Conservation (phyloP, 37 sponge, comb jelly and placozoan genomes). For the Aplysina aerophoba region DNA sequence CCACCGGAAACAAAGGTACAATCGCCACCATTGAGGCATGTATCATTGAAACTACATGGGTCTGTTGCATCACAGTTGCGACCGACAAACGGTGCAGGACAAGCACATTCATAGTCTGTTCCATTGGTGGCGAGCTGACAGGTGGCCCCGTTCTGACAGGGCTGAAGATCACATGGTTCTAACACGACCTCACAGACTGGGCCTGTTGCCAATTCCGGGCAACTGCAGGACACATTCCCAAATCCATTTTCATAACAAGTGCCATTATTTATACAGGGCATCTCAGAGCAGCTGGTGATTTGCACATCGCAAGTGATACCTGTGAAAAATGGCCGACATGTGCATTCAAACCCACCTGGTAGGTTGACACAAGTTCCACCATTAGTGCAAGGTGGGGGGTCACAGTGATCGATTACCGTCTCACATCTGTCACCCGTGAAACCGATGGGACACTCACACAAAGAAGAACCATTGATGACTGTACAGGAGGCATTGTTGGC, state of each 20-base stretch:
- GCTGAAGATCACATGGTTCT: slow-evolving; percentile 23
- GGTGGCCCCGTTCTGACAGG: slow-evolving; percentile 34
- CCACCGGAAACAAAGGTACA: background rate
- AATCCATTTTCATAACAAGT: background rate
- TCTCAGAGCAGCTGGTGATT: background rate
- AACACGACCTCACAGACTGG: too few species aligned
- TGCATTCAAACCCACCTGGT: background rate
- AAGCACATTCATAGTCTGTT: slow-evolving; percentile 8
- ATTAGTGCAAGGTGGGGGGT: background rate
- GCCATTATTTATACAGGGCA: background rate
- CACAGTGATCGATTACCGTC: slow-evolving; percentile 12
- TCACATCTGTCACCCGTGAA: slow-evolving; percentile 34
- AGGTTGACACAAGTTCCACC: background rate
- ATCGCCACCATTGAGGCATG: slow-evolving; percentile 45
- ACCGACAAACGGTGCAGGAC: background rate
- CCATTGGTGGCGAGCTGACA: background rate
- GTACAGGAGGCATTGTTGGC: slow-evolving; percentile 6
- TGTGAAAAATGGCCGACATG: background rate
- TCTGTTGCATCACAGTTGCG: slow-evolving; percentile 6
- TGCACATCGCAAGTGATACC: background rate
- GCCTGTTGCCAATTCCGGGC: too few species aligned
- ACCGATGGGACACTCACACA: slow-evolving; percentile 17
- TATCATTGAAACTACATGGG: background rate
- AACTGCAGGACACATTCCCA: too few species aligned
- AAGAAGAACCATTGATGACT: slow-evolving; percentile 1